Percentiles rank a stretch among this genome's conserved stretches.
These are phyloP conservation scores for Phallusia fumigata DNA, from an alignment of 23 tunicate species.

Conservation along the genomic window DNA sequence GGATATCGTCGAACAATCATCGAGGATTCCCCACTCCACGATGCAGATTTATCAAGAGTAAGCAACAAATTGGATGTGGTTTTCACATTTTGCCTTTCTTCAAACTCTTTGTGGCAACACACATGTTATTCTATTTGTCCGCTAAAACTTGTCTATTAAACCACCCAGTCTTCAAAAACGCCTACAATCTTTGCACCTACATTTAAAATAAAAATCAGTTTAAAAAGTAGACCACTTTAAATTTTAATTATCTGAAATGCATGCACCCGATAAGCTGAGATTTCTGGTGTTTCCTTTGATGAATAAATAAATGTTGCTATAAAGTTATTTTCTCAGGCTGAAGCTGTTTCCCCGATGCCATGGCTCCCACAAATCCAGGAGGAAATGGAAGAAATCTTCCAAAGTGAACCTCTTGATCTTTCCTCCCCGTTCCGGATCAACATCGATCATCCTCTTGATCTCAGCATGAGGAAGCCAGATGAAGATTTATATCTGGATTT, in stretches of 20 bases:
- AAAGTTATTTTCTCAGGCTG: background rate
- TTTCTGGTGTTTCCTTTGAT: no score
- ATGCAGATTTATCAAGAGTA: background rate
- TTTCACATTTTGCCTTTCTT: no score
- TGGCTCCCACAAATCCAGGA: slow-evolving; percentile 3
- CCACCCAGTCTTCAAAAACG: no score
- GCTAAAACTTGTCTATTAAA: no score
- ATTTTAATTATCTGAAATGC: no score
- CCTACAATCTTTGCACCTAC: no score
- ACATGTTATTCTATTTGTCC: no score
- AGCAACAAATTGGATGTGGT: no score
- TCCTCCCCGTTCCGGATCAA: background rate
- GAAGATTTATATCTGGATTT: background rate
- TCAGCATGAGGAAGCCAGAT: background rate
- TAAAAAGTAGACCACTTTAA: no score
- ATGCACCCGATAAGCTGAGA: no score
- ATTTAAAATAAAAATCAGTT: no score
- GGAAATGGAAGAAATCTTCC: background rate
- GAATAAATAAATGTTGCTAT: background rate
- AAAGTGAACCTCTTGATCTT: background rate
- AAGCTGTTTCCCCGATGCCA: background rate
- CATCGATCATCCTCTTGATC: background rate
- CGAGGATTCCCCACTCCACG: background rate
- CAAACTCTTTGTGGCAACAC: no score
- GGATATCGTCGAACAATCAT: slow-evolving; percentile 2